Conservation (phyloP, 2,888 invertebrate species). For the Xiphydria camelus region DNA sequence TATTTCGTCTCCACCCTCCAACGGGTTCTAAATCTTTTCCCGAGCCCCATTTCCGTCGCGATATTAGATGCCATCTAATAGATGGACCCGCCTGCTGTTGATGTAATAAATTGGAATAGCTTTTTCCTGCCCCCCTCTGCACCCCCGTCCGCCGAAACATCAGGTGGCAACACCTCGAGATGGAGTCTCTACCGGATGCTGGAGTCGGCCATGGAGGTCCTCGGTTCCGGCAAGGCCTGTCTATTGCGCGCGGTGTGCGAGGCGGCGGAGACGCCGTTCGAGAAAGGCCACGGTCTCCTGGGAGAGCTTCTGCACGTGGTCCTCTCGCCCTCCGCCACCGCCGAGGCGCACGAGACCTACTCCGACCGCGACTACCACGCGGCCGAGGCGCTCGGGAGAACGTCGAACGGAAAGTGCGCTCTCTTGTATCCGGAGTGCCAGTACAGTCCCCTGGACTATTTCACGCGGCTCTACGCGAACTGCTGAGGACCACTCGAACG, state of each 20-base stretch:
- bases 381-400: conserved; percentile 68
- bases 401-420: conserved; percentile 53
- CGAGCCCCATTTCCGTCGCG: too few relatives aligned
- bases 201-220: conserved; percentile 61
- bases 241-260: conserved; percentile 78
- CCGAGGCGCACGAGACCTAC: conserved; percentile 65
- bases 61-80: too few relatives aligned
- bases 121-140: too few relatives aligned
- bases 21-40: too few relatives aligned
- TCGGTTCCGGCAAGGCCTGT: conserved; percentile 63
- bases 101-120: too few relatives aligned
- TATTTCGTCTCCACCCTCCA: too few relatives aligned
- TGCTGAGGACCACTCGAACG: too few relatives aligned
- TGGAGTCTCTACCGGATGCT: conserved; percentile 70
- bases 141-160: too few relatives aligned
- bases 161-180: too few relatives aligned
- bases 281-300: conserved; percentile 71
- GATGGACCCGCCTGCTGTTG: too few relatives aligned
- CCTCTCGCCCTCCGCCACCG: conserved; percentile 73
- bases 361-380: conserved; percentile 72
- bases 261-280: conserved; percentile 70
- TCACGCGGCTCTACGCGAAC: too few relatives aligned
- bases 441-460: conserved; percentile 62
- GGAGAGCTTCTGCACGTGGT: conserved; percentile 76
- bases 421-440: conserved; percentile 65